Base-by-base conservation (phyloP, 1,140 invertebrate genomes). In the Branchinecta lindahli region DNA sequence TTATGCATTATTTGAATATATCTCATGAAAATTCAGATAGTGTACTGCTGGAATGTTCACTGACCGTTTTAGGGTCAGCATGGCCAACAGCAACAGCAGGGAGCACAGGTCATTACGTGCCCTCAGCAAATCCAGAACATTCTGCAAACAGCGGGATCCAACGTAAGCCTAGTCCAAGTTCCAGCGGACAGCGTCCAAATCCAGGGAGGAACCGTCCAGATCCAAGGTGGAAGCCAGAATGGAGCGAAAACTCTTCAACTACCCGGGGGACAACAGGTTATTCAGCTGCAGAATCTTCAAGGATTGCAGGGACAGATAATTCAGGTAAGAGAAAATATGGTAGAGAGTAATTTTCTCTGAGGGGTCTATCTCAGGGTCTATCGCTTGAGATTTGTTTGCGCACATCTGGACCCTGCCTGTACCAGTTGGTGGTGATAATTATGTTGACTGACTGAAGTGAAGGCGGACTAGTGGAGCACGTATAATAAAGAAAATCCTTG, bases 121-220 rank as follows among this genome's bases (percentile, higher is more conserved):
- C 52, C 52, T 61, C 52, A 61, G 52, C 52, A 61, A 61, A 61
- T 61, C 12, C 52, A 61, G 52, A 61, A 61, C 18, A 61, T 61
- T 61, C 52, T 61, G 6, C 52, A 61, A 61, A 61, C 52, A 20
- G 52, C 12, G 18, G 52, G 12, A 20, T 20, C 52, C 12, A 3
- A 2, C 18, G 18, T 61, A 61, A 61, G 52, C 18, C 18, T 61
- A 61, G 52, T 61, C 18, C 52, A 61, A 61, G 52, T 61, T 61
- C 52, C 52, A 20, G 52, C 52, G 12, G 52, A 61, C 12, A 61
- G 52, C 52, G 33, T 33, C 33, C 33, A 33, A 33, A 12, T 61
- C 18, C 52, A 61, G 18, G 52, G 12, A 15, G 52, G 12, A 15
- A 61, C 33, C 33, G 33, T 33, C 33, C 33, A 33, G 33, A 12